Evolutionary conservation across 2,797 vertebrate genomes (phyloP), one percentile per base, ranked within the genome.

Genomic region (Anolis apletophallus): DNA sequence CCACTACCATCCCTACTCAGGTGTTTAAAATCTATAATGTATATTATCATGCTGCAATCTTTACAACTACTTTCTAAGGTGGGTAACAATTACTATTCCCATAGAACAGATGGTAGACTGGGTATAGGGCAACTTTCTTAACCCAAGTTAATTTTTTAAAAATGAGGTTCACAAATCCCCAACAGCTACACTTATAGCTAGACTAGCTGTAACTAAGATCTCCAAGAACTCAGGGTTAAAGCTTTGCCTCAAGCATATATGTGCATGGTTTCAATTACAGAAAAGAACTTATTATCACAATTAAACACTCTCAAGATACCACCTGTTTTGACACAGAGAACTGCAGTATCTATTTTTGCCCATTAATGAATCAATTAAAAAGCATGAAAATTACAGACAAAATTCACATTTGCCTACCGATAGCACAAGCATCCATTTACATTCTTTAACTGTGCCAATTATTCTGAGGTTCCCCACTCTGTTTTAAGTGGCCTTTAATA

Each of bases 331-430:
- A 73, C 55, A 50, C 68, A 50, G 76, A 80, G 12, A 57, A 76
- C 29, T 0, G 34, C 34, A 69, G 29, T 32, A 76, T 46, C 34
- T 40, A 46, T 77, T 82, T 87, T 29, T 8, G 73, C 5, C 5
- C 8, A 23, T 46, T 76, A 54, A 86, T 74, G 85, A 74, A 36
- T 86, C 78, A 74, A 86, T 80, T 74, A 80, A 74, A n/a, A 78
- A 71, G 29, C 11, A 75, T 32, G 36, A 3, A 13, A 8, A 3
- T 34, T 84, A 17, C 34, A n/a, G 40, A 50, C 55, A 64, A 50
- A 26, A 23, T 7, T 10, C 67, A n/a, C 29, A 71, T 26, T 67
- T 23, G 13, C 2, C 52, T 10, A 16, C 2, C 3, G 3, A 32
- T 32, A 26, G 77, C 68, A 6, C 40, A 23, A 26, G 36, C 10